Evolutionary conservation across 2,113 vertebrate species (phyloP), one percentile per base, ranked within the genome.

Genomic region (Laticauda laticaudata): DNA sequence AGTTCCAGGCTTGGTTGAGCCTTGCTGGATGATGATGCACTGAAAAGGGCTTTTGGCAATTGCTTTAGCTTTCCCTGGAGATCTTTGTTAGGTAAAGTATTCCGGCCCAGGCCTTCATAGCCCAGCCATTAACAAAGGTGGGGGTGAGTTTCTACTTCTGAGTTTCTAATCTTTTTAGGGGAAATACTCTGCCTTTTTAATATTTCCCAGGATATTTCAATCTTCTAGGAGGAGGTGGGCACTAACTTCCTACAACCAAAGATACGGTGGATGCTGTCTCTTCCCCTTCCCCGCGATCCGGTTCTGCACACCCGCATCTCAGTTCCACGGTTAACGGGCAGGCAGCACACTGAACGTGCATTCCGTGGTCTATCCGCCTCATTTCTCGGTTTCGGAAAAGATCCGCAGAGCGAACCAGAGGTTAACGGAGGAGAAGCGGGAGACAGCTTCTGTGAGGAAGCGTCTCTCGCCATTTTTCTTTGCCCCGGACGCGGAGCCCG

Each of bases 361-460:
- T 43, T n/a, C 5, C 7, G 51, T 91, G 6, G 14, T 34, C 69
- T 75, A 55, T 29, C 5, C 8, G 10, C 29, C 61, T 87, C 86
- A 59, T 59, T 2, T 48, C 21, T 21, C 8, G 75, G 34, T 81
- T 81, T 81, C 34, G 21, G 18, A 21, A 20, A 81, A 39, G 18
- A 81, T 21, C 75, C 75, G 34, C 75, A 59, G 94, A 87, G 93
- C 91, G 86, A 88, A 29, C 18, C 8, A 57, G 54, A 23, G 54
- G 9, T 20, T 21, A 55, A 20, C 96, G 96, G 96, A 97, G 96
- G 95, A 95, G 96, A 97, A 97, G 96, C 96, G 95, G 94, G 94
- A 95, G 95, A 96, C 1, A 43, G 18, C 1, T 43, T 21, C 75
- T 43, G 75, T 34, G 18, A 81, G 69, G 69, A 81, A 81, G n/a